A percentile compares a stretch with the other conserved stretches of the same genome.
phyloP scores from a whole-genome alignment of 2,888 invertebrate species.

The Drosophila prostipennis region DNA sequence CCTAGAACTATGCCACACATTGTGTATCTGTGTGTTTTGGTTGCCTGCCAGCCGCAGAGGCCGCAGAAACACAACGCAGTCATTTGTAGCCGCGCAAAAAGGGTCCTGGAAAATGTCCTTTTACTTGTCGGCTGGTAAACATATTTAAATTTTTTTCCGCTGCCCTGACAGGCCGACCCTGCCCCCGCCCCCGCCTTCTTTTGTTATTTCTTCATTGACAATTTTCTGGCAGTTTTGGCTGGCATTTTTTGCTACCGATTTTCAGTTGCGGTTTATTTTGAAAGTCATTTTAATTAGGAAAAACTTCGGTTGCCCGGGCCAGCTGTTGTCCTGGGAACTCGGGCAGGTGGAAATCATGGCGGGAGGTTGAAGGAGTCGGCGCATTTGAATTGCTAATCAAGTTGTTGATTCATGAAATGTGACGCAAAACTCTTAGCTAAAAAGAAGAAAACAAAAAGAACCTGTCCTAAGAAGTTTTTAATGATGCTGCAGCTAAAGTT shows the following conservation, averaged over 20 bases:
- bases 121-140: slow-evolving; percentile 30
- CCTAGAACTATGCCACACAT: slow-evolving; percentile 63
- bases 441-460: not conserved
- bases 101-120: slow-evolving; percentile 38
- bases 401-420: slow-evolving; percentile 58
- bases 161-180: slow-evolving; percentile 23
- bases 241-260: slow-evolving; percentile 25
- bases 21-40: slow-evolving; percentile 26
- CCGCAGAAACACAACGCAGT: slow-evolving; percentile 31
- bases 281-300: slow-evolving; percentile 67
- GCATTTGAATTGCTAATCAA: slow-evolving; percentile 74
- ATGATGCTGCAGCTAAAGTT: slow-evolving; percentile 65
- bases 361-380: slow-evolving; percentile 1
- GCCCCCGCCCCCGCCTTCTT: slow-evolving; percentile 5
- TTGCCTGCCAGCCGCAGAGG: slow-evolving; percentile 39
- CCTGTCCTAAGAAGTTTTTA: slow-evolving; percentile 68
- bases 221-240: slow-evolving; percentile 35
- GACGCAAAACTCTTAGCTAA: slow-evolving; percentile 32
- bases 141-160: slow-evolving; percentile 56
- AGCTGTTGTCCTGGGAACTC: slow-evolving; percentile 64
- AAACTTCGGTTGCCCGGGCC: slow-evolving; percentile 49
- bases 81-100: slow-evolving; percentile 26
- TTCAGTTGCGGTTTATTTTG: slow-evolving; percentile 38
- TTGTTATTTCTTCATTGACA: slow-evolving; percentile 36
- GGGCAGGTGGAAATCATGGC: slow-evolving; percentile 51